phyloP scores from a whole-genome alignment of 2,888 invertebrate species.

The Meiosimyza decipiens region DNA sequence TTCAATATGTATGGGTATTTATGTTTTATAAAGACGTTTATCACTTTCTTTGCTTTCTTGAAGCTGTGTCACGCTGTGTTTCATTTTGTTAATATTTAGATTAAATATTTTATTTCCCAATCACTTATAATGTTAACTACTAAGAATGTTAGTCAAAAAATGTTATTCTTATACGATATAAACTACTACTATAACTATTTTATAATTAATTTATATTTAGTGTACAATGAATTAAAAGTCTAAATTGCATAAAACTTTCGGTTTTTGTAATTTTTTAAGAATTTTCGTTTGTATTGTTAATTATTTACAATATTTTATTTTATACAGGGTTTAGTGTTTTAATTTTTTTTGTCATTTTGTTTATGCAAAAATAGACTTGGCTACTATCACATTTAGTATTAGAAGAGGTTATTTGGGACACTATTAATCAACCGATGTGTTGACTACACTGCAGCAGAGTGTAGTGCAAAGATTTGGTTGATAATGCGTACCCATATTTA shows the following conservation, averaged over 20 bases:
- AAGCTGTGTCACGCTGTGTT: slow-evolving; percentile 20
- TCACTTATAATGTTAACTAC: slow-evolving; percentile 14
- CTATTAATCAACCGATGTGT: slow-evolving; percentile 39
- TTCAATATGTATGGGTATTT: too few relatives aligned
- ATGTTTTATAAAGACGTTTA: slow-evolving; percentile 7
- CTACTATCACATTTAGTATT: slow-evolving; percentile 59
- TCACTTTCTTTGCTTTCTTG: slow-evolving; percentile 34
- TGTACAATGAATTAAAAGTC: slow-evolving; percentile 46
- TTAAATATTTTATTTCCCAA: background rate
- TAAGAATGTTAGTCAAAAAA: slow-evolving; percentile 5
- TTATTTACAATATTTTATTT: slow-evolving; percentile 33
- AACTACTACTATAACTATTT: background rate
- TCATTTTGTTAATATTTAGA: slow-evolving; percentile 7
- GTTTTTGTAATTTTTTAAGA: slow-evolving; percentile 17
- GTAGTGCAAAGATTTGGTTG: background rate
- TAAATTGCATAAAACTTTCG: slow-evolving; percentile 45
- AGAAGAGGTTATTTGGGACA: slow-evolving; percentile 53
- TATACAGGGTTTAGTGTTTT: slow-evolving; percentile 35
- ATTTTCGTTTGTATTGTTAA: slow-evolving; percentile 6
- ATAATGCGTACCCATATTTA: slow-evolving; percentile 30
- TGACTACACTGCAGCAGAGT: background rate
- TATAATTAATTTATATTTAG: slow-evolving; percentile 33
- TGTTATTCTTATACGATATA: background rate
- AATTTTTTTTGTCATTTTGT: slow-evolving; percentile 42
- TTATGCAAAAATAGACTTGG: slow-evolving; percentile 53